phyloP scores from a whole-genome alignment of 35 echinoderm and acorn worm genomes.

The Apostichopus japonicus region DNA sequence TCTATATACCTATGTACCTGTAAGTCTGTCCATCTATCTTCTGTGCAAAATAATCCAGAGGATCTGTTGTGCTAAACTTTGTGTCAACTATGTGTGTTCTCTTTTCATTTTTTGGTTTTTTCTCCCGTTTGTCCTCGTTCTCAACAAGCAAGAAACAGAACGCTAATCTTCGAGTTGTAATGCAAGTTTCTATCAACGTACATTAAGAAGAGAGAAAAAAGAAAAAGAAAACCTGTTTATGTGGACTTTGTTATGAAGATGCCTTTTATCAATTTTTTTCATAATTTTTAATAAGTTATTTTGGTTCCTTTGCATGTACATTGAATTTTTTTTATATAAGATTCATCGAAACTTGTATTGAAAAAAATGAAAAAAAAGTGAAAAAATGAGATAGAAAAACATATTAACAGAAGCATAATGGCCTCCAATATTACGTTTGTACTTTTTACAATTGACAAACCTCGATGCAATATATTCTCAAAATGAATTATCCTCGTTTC shows the following conservation, averaged over 20 bases:
- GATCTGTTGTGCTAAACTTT: not conserved
- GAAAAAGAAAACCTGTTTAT: not conserved
- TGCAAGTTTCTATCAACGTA: slow-evolving; percentile 21
- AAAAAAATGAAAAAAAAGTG: not conserved
- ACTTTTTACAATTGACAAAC: slow-evolving; percentile 52
- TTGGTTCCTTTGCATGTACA: slow-evolving; percentile 40
- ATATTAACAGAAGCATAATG: slow-evolving; percentile 29
- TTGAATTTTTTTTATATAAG: slow-evolving; percentile 45
- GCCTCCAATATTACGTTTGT: slow-evolving; percentile 48
- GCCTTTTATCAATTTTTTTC: slow-evolving; percentile 40
- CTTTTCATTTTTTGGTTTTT: not conserved
- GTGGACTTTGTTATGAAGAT: slow-evolving; percentile 39
- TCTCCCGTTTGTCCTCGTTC: not conserved
- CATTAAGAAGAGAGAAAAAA: not conserved
- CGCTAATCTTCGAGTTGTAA: not conserved
- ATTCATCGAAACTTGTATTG: slow-evolving; percentile 41
- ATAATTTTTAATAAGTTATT: slow-evolving; percentile 47
- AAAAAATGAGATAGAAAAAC: not conserved
- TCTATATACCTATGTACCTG: too few relatives aligned
- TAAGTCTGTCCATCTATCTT: too few relatives aligned
- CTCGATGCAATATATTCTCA: slow-evolving; percentile 45
- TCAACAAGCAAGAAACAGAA: too few relatives aligned
- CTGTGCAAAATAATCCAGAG: not conserved
- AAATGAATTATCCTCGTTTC: not conserved
- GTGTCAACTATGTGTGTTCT: not conserved